These are phyloP conservation scores for Pseudochaenichthys georgianus DNA, from an alignment of 2,797 vertebrate genomes.

Conservation along the genomic window DNA sequence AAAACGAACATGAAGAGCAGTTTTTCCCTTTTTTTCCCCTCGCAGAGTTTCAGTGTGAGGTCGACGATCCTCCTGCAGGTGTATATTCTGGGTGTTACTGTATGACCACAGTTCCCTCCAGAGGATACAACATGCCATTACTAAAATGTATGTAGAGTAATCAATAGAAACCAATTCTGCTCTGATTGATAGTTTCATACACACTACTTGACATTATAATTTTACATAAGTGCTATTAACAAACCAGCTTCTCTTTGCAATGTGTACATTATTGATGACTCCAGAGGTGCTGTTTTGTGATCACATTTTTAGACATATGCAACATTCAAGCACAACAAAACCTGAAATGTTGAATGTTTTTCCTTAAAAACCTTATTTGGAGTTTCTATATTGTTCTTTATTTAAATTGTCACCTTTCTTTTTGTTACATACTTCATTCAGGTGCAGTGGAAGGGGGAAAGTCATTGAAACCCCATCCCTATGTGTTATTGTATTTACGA, in stretches of 20 bases:
- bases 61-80: not conserved
- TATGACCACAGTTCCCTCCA: conserved; percentile 51
- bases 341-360: not conserved
- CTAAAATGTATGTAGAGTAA: not conserved
- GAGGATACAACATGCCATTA: conserved; percentile 32
- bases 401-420: not conserved
- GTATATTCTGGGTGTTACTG: not conserved
- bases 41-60: not conserved
- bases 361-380: too few relatives aligned
- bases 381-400: not conserved
- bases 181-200: not conserved
- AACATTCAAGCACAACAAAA: not conserved
- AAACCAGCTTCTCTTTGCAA: not conserved
- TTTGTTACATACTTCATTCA: not conserved
- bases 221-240: not conserved
- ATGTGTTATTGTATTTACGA: not conserved
- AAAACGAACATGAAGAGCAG: not conserved
- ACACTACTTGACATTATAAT: not conserved
- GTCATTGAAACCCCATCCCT: not conserved
- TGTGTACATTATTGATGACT: not conserved
- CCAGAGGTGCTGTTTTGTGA: not conserved
- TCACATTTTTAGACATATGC: not conserved
- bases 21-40: too few relatives aligned
- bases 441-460: not conserved
- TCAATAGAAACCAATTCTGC: not conserved